These are phyloP conservation scores for Falco novaeseelandiae DNA, from an alignment of 2,797 vertebrate genomes.

Conservation along the genomic window DNA sequence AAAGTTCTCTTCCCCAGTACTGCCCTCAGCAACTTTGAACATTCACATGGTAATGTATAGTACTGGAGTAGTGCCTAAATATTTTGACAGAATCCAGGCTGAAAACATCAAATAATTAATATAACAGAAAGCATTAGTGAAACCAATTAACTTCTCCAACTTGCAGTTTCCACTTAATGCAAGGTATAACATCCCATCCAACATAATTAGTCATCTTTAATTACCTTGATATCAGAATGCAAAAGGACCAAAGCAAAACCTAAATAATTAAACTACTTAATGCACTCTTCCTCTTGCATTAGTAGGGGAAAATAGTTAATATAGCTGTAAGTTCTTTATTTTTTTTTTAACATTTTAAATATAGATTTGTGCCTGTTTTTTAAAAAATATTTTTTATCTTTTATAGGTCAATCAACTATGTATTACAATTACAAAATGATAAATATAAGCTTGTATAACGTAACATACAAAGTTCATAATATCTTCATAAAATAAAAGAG, in stretches of 20 bases:
- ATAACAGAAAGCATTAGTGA: background rate
- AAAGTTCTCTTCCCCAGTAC: background rate
- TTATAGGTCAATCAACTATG: background rate
- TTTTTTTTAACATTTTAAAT: background rate
- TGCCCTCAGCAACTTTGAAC: background rate
- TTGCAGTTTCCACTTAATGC: background rate
- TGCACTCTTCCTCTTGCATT: background rate
- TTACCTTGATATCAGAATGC: background rate
- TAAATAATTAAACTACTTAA: background rate
- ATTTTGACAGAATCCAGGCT: background rate
- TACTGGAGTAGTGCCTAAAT: background rate
- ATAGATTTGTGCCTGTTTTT: background rate
- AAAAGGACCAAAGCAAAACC: background rate
- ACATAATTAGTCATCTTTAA: background rate
- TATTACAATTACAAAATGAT: background rate
- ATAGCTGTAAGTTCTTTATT: rapidly evolving
- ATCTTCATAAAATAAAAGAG: background rate
- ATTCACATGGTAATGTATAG: background rate
- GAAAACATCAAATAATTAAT: background rate
- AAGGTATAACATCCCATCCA: background rate
- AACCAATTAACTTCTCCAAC: background rate
- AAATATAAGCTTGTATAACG: background rate
- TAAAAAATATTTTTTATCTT: background rate
- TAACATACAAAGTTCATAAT: background rate
- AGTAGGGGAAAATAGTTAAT: background rate